phyloP scores from a whole-genome alignment of 2,113 vertebrate genomes.

The Bos javanicus region DNA sequence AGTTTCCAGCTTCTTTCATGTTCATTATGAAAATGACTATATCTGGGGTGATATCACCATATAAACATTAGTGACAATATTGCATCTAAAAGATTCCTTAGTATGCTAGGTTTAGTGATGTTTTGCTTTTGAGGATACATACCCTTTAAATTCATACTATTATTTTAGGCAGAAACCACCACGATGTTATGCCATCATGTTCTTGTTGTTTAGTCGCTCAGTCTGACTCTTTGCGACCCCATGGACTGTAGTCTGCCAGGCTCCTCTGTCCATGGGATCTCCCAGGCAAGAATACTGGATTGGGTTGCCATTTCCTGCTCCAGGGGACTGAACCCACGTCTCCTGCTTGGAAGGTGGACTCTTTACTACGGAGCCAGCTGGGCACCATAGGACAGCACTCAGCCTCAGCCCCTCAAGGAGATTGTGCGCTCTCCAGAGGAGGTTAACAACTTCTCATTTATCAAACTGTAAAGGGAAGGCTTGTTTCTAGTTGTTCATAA shows the following conservation, averaged over 20 bases:
- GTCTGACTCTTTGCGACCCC: not conserved
- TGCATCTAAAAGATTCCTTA: not conserved
- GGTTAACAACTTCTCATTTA: not conserved
- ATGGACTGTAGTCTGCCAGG: fast-evolving
- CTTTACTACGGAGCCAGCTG: not conserved
- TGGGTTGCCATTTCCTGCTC: not conserved
- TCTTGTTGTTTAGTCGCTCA: not conserved
- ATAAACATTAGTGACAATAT: not conserved
- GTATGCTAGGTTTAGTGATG: not conserved
- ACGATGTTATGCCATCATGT: not conserved
- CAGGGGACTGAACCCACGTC: fast-evolving
- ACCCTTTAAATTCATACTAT: not conserved
- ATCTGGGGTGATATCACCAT: not conserved
- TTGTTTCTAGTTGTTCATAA: not conserved
- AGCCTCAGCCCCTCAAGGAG: not conserved
- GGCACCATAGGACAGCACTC: not conserved
- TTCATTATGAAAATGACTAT: not conserved
- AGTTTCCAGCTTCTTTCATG: not conserved
- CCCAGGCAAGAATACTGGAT: not conserved
- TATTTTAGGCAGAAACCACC: not conserved
- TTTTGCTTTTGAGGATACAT: not conserved
- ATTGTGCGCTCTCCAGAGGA: not conserved
- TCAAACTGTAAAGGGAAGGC: not conserved
- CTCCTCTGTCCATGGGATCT: not conserved
- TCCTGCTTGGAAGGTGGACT: not conserved